Percentiles rank a stretch among this genome's conserved stretches.
Evolutionary conservation across 1,140 invertebrate genomes (phyloP).

Genomic region (Nasonia giraulti): DNA sequence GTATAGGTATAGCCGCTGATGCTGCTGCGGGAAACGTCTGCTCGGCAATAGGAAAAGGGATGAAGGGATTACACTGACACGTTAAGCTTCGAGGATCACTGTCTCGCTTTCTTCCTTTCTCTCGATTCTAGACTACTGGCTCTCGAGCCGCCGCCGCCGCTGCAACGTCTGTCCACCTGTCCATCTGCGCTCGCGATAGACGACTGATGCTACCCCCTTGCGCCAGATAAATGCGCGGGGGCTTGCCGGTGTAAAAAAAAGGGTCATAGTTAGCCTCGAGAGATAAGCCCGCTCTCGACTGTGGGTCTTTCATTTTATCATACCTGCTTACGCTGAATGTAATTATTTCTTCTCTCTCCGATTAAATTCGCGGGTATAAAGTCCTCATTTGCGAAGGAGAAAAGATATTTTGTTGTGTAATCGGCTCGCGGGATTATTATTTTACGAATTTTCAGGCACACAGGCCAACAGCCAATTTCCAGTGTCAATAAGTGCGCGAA

Average conservation of each 20-base stretch:
- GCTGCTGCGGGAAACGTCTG: conserved; percentile 59
- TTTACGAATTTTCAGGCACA: not conserved
- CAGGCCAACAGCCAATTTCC: not conserved
- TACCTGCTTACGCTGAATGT: no score
- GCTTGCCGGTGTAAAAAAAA: not conserved
- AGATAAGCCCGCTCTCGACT: no score
- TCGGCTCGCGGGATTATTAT: not conserved
- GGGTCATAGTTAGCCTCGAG: no score
- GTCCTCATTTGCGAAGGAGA: no score
- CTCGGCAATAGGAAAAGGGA: conserved; percentile 62
- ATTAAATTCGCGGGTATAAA: no score
- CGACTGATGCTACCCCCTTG: conserved; percentile 49
- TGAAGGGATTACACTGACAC: conserved; percentile 67
- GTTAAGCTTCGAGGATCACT: conserved; percentile 64
- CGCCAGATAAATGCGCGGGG: conserved; percentile 14
- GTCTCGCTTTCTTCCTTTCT: conserved; percentile 55
- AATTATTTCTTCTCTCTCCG: no score
- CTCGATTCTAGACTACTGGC: not conserved
- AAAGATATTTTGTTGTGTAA: no score
- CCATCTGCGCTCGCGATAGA: conserved; percentile 56
- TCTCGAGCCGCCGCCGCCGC: conserved; percentile 45
- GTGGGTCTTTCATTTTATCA: no score
- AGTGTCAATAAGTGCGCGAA: conserved; percentile 29
- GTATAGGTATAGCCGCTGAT: conserved; percentile 30
- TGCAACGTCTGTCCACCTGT: conserved; percentile 62